Conservation (phyloP, 2,113 vertebrate species). For the Oryctolagus cuniculus region DNA sequence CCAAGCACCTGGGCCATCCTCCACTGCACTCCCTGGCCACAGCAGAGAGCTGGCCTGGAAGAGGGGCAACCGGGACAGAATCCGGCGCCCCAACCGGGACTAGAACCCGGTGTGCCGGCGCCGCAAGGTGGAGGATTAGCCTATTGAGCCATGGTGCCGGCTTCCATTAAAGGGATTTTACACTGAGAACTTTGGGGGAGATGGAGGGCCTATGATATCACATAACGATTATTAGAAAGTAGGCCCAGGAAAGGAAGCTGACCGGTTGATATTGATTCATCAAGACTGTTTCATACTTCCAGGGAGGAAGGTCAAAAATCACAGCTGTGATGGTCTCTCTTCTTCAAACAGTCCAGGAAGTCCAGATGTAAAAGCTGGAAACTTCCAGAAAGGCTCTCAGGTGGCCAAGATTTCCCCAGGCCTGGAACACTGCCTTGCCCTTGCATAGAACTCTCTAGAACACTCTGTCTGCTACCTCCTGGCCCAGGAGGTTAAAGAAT, state of each 20-base stretch:
- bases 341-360: not conserved
- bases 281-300: not conserved
- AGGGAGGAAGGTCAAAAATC: not conserved
- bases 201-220: not conserved
- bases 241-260: not conserved
- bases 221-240: not conserved
- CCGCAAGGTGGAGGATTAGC: too few relatives aligned
- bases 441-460: not conserved
- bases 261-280: not conserved
- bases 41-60: too few relatives aligned
- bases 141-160: too few relatives aligned
- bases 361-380: not conserved
- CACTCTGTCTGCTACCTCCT: not conserved
- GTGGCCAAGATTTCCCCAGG: not conserved
- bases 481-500: not conserved
- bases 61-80: too few relatives aligned
- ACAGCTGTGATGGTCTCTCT: not conserved
- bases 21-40: too few relatives aligned
- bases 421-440: not conserved
- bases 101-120: too few relatives aligned
- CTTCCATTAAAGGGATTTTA: not conserved
- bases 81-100: too few relatives aligned
- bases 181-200: not conserved
- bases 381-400: not conserved
- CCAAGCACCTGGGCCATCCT: too few relatives aligned